Conservation (phyloP, 1,140 invertebrate genomes). For the Drosophila truncata region DNA sequence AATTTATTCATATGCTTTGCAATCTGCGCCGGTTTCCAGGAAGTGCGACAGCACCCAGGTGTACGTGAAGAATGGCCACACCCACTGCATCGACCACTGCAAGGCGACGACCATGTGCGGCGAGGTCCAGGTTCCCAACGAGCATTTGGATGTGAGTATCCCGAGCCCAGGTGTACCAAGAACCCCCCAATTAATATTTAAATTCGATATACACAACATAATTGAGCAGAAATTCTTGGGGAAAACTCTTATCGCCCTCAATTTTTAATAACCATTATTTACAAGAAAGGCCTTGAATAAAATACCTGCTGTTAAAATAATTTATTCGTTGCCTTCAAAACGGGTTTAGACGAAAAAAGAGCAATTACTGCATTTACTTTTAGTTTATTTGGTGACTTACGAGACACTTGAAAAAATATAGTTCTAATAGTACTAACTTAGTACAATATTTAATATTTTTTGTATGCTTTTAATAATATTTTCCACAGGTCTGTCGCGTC, state of each 20-base stretch:
- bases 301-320: slow-evolving; percentile 7
- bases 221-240: background rate
- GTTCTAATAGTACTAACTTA: background rate
- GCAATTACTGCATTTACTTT: slow-evolving; percentile 4
- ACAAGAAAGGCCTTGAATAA: slow-evolving; percentile 14
- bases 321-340: slow-evolving; percentile 7
- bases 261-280: background rate
- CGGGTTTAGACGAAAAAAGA: slow-evolving; percentile 17
- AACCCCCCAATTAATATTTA: slow-evolving; percentile 5
- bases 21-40: slow-evolving; percentile 85
- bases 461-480: background rate
- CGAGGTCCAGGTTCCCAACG: slow-evolving; percentile 95
- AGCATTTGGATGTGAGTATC: slow-evolving; percentile 94
- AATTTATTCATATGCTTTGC: slow-evolving; percentile 23
- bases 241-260: background rate
- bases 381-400: background rate
- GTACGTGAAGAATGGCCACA: slow-evolving; percentile 92
- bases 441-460: background rate
- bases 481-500: slow-evolving; percentile 90
- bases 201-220: background rate
- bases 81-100: slow-evolving; percentile 96
- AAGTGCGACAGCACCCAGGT: slow-evolving; percentile 93
- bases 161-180: background rate
- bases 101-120: slow-evolving; percentile 95
- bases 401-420: background rate